A percentile compares a stretch with the other conserved stretches of the same genome.
Evolutionary conservation across 1,140 invertebrate genomes (phyloP).

Genomic region (Drosophila baimaii): DNA sequence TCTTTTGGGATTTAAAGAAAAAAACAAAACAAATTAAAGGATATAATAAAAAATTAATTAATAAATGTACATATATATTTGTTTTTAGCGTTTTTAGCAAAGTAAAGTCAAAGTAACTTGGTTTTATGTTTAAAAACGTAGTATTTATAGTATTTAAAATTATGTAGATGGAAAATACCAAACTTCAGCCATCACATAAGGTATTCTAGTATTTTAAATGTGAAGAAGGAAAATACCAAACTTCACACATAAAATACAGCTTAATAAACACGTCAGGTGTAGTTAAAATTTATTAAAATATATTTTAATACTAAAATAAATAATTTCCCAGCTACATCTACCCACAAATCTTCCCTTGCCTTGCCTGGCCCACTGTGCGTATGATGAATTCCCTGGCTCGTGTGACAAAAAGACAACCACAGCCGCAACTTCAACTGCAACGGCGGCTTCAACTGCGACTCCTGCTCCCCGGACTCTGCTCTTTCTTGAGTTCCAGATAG

Average conservation of each 20-base stretch:
- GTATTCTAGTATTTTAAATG: background rate
- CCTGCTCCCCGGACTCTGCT: slow-evolving; percentile 14
- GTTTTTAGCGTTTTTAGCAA: background rate
- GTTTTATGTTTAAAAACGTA: background rate
- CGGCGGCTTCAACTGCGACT: slow-evolving; percentile 17
- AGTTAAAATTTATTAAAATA: background rate
- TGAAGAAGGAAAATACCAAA: too few relatives aligned
- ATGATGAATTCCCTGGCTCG: slow-evolving; percentile 28
- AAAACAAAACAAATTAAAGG: background rate
- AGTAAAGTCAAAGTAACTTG: background rate
- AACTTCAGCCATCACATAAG: too few relatives aligned
- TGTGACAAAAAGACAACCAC: slow-evolving; percentile 44
- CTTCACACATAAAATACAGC: too few relatives aligned
- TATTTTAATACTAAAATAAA: background rate
- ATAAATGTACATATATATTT: background rate
- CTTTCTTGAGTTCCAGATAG: slow-evolving; percentile 49
- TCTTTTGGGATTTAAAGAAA: background rate
- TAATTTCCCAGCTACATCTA: too few relatives aligned
- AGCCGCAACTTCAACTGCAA: slow-evolving; percentile 11
- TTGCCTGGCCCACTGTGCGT: slow-evolving; percentile 24
- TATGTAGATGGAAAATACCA: rapidly evolving
- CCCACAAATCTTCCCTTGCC: too few relatives aligned
- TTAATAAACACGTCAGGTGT: too few relatives aligned
- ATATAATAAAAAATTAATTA: slow-evolving; percentile 11
- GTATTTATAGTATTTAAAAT: background rate